These are phyloP conservation scores for Elymnias hypermnestra DNA, from an alignment of 1,140 invertebrate genomes.

Conservation along the genomic window DNA sequence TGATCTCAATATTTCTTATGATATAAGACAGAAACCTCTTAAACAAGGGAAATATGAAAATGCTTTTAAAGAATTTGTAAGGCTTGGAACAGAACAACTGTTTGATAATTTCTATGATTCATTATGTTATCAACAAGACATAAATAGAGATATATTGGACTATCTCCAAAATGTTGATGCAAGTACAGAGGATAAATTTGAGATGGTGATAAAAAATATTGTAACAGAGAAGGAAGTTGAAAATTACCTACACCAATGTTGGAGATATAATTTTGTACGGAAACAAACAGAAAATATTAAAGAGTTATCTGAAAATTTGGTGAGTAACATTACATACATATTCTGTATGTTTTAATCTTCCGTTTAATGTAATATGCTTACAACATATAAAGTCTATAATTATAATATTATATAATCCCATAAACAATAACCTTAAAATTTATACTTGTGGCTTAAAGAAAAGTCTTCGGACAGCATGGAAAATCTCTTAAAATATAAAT, in stretches of 20 bases:
- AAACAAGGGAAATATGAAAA: conserved; percentile 37
- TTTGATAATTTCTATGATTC: conserved; percentile 45
- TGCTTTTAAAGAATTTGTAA: conserved; percentile 56
- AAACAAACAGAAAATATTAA: conserved; percentile 33
- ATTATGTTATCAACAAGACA: conserved; percentile 22
- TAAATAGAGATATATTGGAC: conserved; percentile 36
- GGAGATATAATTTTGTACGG: conserved; percentile 53
- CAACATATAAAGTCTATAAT: too few species aligned
- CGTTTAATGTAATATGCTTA: too few species aligned
- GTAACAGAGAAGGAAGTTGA: conserved; percentile 55
- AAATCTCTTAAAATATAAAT: too few species aligned
- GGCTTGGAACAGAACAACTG: conserved; percentile 53
- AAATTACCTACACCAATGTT: conserved; percentile 57
- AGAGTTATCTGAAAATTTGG: conserved; percentile 28
- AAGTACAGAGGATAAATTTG: conserved; percentile 60
- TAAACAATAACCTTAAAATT: too few species aligned
- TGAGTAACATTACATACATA: too few species aligned
- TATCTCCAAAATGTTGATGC: conserved; percentile 56
- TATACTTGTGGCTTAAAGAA: too few species aligned
- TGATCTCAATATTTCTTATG: conserved; percentile 51
- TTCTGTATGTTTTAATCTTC: too few species aligned
- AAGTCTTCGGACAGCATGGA: too few species aligned
- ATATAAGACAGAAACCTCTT: conserved; percentile 32
- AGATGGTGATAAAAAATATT: conserved; percentile 43
- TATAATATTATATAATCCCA: too few species aligned